phyloP scores from a whole-genome alignment of 1,140 invertebrate species.

The Eupeodes corollae region DNA sequence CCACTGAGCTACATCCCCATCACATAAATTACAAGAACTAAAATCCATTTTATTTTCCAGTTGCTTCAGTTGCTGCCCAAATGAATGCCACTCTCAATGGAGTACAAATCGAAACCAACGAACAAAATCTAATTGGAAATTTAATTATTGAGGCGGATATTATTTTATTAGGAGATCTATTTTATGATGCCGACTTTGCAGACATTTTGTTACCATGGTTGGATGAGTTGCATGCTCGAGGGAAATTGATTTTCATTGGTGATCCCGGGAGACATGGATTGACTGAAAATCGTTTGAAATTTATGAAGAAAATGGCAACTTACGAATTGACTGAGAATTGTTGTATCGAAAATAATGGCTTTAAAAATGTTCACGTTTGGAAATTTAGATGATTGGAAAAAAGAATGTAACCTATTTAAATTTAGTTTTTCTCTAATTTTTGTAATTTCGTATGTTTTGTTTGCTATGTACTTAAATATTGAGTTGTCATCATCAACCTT shows the following conservation, averaged over 20 bases:
- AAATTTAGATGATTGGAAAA: slow-evolving; percentile 4
- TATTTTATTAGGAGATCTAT: slow-evolving; percentile 45
- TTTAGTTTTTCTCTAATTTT: slow-evolving; percentile 2
- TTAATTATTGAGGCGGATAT: slow-evolving; percentile 35
- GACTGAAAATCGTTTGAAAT: slow-evolving; percentile 12
- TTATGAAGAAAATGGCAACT: slow-evolving; percentile 9
- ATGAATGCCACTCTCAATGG: slow-evolving; percentile 42
- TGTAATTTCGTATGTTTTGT: too few species aligned
- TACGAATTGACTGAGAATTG: slow-evolving; percentile 28
- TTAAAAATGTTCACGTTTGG: slow-evolving; percentile 22
- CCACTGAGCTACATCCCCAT: slow-evolving; percentile 46
- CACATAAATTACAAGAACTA: background rate
- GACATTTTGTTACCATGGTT: slow-evolving; percentile 40
- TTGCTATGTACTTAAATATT: too few species aligned
- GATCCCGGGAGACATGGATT: slow-evolving; percentile 37
- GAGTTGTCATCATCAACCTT: too few species aligned
- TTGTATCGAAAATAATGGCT: slow-evolving; percentile 30
- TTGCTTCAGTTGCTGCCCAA: slow-evolving; percentile 34
- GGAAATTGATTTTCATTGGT: slow-evolving; percentile 33
- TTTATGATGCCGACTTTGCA: slow-evolving; percentile 45
- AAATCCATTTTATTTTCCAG: slow-evolving; percentile 11
- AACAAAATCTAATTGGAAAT: slow-evolving; percentile 36
- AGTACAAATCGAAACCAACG: slow-evolving; percentile 25
- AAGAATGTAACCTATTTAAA: background rate
- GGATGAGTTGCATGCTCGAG: slow-evolving; percentile 14